Evolutionary conservation across 2,888 invertebrate species (phyloP).

Genomic region (Tiliacea citrago): DNA sequence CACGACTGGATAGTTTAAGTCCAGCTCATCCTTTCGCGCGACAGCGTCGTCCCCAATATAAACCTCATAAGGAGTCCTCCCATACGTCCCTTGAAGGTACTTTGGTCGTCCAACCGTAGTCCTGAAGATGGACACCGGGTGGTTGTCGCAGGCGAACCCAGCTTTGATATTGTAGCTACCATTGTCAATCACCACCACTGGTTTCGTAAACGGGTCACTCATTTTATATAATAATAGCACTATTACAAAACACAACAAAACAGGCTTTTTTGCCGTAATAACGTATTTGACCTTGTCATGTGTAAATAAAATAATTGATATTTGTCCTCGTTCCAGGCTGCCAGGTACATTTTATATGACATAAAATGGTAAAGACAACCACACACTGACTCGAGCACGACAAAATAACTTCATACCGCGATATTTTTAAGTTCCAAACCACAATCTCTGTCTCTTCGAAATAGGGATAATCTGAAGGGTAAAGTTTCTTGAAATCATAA

Average conservation of each 20-base stretch:
- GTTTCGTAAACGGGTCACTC: slow-evolving; percentile 74
- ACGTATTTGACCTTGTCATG: slow-evolving; percentile 33
- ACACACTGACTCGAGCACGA: neutral
- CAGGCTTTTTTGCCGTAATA: neutral
- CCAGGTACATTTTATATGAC: slow-evolving; percentile 35
- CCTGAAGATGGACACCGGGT: slow-evolving; percentile 83
- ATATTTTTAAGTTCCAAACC: neutral
- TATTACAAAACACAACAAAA: neutral
- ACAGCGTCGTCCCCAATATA: slow-evolving; percentile 80
- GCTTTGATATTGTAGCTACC: slow-evolving; percentile 83
- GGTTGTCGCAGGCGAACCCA: slow-evolving; percentile 86
- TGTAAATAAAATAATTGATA: slow-evolving; percentile 5
- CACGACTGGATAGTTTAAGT: slow-evolving; percentile 75
- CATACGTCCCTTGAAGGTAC: slow-evolving; percentile 77
- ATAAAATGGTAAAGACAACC: slow-evolving; percentile 6
- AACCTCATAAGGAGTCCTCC: slow-evolving; percentile 80
- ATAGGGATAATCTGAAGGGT: slow-evolving; percentile 27
- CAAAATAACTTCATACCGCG: neutral
- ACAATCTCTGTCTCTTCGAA: slow-evolving; percentile 1
- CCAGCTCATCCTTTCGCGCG: slow-evolving; percentile 70
- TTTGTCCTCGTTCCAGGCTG: slow-evolving; percentile 2
- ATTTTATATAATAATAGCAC: slow-evolving; percentile 63
- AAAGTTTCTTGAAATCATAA: slow-evolving; percentile 38
- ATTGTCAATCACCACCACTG: slow-evolving; percentile 82
- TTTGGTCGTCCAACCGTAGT: slow-evolving; percentile 82